A percentile compares a stretch with the other conserved stretches of the same genome.
These are phyloP conservation scores for Tubiluchus corallicola DNA, from an alignment of 2,888 invertebrate genomes.

Conservation along the genomic window DNA sequence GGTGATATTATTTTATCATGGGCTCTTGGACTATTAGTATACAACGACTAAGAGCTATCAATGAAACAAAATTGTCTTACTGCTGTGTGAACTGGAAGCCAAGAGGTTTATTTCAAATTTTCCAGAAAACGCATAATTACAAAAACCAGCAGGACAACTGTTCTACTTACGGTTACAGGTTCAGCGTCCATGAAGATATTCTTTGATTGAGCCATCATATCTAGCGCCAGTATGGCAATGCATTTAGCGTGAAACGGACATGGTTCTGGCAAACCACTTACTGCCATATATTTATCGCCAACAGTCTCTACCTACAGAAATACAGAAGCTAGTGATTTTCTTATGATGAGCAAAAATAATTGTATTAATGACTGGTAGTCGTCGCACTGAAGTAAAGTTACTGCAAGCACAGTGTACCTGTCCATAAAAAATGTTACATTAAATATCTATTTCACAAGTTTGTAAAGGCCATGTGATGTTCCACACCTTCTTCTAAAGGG, in stretches of 20 bases:
- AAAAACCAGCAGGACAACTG: not conserved
- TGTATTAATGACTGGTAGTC: constrained; percentile 4
- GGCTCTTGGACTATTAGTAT: too few species aligned
- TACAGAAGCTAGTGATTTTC: too few species aligned
- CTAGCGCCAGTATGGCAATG: constrained; percentile 69
- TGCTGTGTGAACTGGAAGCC: not conserved
- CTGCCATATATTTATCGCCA: constrained; percentile 95
- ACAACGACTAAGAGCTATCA: too few species aligned
- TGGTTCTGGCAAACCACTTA: constrained; percentile 78
- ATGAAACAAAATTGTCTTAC: not conserved
- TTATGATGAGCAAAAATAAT: constrained; percentile 6
- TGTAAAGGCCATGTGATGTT: too few species aligned
- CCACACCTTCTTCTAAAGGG: too few species aligned
- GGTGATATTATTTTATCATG: too few species aligned
- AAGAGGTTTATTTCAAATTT: not conserved
- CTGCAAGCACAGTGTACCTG: too few species aligned
- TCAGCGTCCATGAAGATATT: constrained; percentile 63
- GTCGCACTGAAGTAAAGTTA: not conserved
- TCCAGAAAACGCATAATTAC: not conserved
- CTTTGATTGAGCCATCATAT: constrained; percentile 84
- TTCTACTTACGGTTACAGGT: constrained; percentile 43
- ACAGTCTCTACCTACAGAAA: constrained; percentile 71
- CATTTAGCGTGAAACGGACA: constrained; percentile 75
- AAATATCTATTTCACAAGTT: too few species aligned
- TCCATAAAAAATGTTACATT: too few species aligned